These are phyloP conservation scores for Leucoma salicis DNA, from an alignment of 2,888 invertebrate genomes.

Conservation along the genomic window DNA sequence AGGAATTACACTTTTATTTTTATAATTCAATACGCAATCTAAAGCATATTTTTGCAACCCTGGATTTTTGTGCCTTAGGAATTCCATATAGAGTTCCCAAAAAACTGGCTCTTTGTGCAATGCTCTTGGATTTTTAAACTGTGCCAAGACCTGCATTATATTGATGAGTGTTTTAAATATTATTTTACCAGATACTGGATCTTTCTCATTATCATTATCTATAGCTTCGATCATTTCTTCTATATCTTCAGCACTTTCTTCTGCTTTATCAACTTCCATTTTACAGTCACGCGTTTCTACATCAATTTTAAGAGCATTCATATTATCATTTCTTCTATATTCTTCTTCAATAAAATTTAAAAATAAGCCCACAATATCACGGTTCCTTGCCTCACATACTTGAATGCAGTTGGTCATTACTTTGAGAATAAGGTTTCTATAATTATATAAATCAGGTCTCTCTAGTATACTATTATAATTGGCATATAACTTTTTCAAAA, in stretches of 20 bases:
- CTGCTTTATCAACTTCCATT: constrained; percentile 50
- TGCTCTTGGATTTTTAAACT: constrained; percentile 90
- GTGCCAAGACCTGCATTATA: constrained; percentile 88
- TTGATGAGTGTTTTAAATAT: constrained; percentile 82
- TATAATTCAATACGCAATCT: constrained; percentile 93
- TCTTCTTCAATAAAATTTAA: constrained; percentile 89
- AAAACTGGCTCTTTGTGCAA: constrained; percentile 89
- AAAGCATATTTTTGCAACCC: constrained; percentile 92
- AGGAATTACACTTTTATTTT: constrained; percentile 87
- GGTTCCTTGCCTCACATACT: constrained; percentile 90
- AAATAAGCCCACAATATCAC: constrained; percentile 90
- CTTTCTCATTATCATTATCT: constrained; percentile 49
- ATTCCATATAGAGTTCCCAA: constrained; percentile 88
- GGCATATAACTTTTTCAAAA: constrained; percentile 57
- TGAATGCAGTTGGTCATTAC: constrained; percentile 88
- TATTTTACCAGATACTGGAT: constrained; percentile 64
- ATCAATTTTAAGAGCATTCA: constrained; percentile 77
- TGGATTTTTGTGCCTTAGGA: constrained; percentile 89
- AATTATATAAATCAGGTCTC: constrained; percentile 88
- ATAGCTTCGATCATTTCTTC: constrained; percentile 60
- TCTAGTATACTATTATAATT: constrained; percentile 71
- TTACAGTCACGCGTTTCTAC: constrained; percentile 79
- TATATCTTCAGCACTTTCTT: constrained; percentile 49
- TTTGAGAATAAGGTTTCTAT: constrained; percentile 91
- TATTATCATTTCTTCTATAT: constrained; percentile 59